Base-by-base conservation (phyloP, 2,797 vertebrate genomes). In the Characodon lateralis region DNA sequence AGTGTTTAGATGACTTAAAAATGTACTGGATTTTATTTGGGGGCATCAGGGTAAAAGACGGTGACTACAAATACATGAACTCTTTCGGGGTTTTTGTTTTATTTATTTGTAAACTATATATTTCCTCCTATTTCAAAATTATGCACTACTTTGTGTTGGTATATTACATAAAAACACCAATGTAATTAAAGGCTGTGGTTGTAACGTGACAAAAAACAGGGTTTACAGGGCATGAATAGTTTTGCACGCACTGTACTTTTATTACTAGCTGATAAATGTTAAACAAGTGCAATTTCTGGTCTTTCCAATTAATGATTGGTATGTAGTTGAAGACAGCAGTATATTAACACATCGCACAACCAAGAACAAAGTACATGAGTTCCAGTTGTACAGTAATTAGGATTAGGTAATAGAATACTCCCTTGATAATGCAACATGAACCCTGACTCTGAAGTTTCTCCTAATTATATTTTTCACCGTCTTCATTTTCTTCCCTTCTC, bases 281-380 rank as follows among this genome's bases (percentile, higher is more conserved):
- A n/a, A 39, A 24, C 63, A 41, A 24, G 20, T 2, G 12, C 16
- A 24, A 12, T 28, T 1, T 22, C 18, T 22, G 39, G 14, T 35
- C 50, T 7, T 28, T 22, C 6, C 41, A 71, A 41, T 31, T 53
- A 2, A 53, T 46, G 13, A 56, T 43, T n/a, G 16, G 16, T 14
- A 63, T 39, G 0, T 22, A 39, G 28, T 43, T 12, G 24, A 14
- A 71, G 18, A 8, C 63, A 22, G 1, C 24, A n/a, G 20, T 74
- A n/a, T 41, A 72, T 72, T 28, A 51, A 39, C 70, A 41, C 2
- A 16, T 16, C 65, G 5, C 71, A 31, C 58, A 22, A 18, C 41
- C 0, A 31, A 74, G 75, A 72, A 12, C 82, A 84, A 81, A 85
- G 76, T 83, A 51, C 79, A 83, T 28, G 48, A 58, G 41, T 76